Percentiles rank a stretch among this genome's conserved stretches.
Evolutionary conservation across 2,113 vertebrate species (phyloP).

Genomic region (Zosterops borbonicus): DNA sequence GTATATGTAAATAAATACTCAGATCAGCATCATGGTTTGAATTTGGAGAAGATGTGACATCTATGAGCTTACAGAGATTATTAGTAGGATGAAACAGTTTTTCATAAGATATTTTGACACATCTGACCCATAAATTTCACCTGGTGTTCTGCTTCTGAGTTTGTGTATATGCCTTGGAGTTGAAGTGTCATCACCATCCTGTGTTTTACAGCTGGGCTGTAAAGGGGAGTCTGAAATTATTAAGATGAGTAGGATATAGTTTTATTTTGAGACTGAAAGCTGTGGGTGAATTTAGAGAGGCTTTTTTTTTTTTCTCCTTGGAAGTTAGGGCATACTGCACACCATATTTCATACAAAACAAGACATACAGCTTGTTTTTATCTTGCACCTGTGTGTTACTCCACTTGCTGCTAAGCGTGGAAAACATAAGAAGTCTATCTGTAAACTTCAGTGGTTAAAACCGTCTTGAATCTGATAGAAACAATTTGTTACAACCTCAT

Average conservation of each 20-base stretch:
- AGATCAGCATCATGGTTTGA: not conserved
- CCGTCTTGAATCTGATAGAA: not conserved
- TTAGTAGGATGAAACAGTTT: slow-evolving; percentile 10
- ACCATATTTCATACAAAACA: not conserved
- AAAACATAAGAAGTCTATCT: not conserved
- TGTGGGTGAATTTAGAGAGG: not conserved
- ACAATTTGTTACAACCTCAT: not conserved
- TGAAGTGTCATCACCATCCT: not conserved
- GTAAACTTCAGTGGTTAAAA: not conserved
- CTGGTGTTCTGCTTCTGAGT: not conserved
- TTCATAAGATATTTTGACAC: not conserved
- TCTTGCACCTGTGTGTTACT: not conserved
- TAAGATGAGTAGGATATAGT: not conserved
- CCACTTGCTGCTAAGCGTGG: not conserved
- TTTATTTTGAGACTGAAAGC: not conserved
- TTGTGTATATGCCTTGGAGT: not conserved
- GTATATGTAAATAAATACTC: not conserved
- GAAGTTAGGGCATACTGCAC: not conserved
- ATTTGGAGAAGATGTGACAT: not conserved
- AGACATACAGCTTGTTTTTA: not conserved
- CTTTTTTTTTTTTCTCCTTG: not conserved
- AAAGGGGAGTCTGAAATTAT: not conserved
- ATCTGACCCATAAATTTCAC: slow-evolving; percentile 21
- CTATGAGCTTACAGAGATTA: not conserved
- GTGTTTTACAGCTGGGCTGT: not conserved